phyloP scores from a whole-genome alignment of 2,113 vertebrate species.

The Ondatra zibethicus region DNA sequence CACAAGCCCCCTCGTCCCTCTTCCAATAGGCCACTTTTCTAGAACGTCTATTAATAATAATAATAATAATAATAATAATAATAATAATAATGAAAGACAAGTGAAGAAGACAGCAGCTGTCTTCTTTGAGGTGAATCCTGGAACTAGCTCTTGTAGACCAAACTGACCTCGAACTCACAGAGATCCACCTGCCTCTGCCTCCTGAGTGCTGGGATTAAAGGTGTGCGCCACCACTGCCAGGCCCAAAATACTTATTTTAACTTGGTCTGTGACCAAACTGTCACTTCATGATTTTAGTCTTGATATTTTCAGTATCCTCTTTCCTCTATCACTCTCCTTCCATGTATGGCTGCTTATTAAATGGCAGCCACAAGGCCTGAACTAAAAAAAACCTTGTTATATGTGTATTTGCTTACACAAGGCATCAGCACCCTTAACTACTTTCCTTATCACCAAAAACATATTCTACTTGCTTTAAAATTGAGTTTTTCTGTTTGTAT shows the following conservation, averaged over 20 bases:
- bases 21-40: background rate
- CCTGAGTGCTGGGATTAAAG: too few relatives aligned
- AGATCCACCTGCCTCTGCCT: too few relatives aligned
- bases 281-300: background rate
- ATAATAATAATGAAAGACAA: background rate
- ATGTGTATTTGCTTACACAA: background rate
- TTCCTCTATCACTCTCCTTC: background rate
- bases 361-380: background rate
- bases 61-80: background rate
- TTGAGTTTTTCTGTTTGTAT: background rate
- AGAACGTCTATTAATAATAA: background rate
- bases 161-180: too few relatives aligned
- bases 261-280: conserved; percentile 3
- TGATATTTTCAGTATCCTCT: background rate
- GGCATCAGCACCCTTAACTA: background rate
- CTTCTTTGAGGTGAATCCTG: background rate
- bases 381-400: background rate
- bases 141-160: too few relatives aligned
- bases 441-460: background rate
- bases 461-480: background rate
- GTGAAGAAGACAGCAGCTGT: background rate
- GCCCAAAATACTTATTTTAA: background rate
- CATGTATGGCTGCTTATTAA: background rate
- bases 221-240: too few relatives aligned
- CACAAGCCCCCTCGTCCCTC: background rate